A percentile compares a stretch with the other conserved stretches of the same genome.
Conservation (phyloP, 2,888 invertebrate genomes). For the Cantharis flavilabris region DNA sequence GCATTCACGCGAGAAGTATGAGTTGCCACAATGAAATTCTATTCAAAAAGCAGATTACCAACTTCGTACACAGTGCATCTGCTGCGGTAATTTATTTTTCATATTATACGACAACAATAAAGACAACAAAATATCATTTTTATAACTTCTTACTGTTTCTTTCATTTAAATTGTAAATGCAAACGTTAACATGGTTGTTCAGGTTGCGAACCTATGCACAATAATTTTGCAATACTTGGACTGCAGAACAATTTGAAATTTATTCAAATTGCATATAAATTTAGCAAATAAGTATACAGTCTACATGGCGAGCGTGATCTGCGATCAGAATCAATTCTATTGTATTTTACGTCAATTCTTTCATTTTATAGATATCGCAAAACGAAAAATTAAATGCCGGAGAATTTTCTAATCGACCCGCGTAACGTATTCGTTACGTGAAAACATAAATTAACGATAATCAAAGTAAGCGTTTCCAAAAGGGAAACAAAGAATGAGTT, state of each 20-base stretch:
- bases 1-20: slow-evolving; percentile 44
- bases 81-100: slow-evolving; percentile 31
- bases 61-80: slow-evolving; percentile 35
- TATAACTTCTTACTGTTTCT: not conserved
- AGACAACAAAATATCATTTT: not conserved
- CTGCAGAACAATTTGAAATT: slow-evolving; percentile 23
- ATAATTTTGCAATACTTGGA: slow-evolving; percentile 11
- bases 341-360: slow-evolving; percentile 25
- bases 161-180: not conserved
- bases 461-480: not conserved
- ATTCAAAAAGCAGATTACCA: slow-evolving; percentile 37
- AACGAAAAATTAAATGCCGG: not conserved
- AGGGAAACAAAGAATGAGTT: not conserved
- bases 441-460: not conserved
- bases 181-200: not conserved
- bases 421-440: not conserved
- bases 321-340: slow-evolving; percentile 28
- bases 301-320: slow-evolving; percentile 29
- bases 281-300: slow-evolving; percentile 22
- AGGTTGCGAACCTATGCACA: slow-evolving; percentile 1
- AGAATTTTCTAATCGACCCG: not conserved
- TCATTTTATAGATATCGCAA: slow-evolving; percentile 11
- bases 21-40: slow-evolving; percentile 36
- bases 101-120: slow-evolving; percentile 10
- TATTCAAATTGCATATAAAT: slow-evolving; percentile 24